A percentile compares a stretch with the other conserved stretches of the same genome.
Evolutionary conservation across 1,140 invertebrate species (phyloP).

Genomic region (Eubasilissa regina): DNA sequence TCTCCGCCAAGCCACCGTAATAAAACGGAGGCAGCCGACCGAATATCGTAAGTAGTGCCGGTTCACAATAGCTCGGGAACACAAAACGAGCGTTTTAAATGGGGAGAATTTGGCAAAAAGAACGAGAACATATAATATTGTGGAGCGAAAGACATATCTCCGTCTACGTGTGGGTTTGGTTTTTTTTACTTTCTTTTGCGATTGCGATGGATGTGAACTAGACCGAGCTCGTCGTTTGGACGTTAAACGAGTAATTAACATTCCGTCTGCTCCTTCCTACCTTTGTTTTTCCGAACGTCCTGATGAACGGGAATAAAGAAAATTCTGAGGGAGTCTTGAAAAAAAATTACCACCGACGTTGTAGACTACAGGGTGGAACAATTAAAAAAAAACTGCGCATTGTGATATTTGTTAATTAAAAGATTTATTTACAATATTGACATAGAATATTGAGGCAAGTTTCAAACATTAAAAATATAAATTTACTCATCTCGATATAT

Average conservation of each 20-base stretch:
- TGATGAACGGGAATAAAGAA: too few species aligned
- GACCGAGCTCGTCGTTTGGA: neutral
- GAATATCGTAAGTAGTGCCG: slow-evolving; percentile 1
- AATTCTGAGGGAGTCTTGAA: too few species aligned
- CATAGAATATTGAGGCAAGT: too few species aligned
- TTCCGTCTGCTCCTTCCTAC: neutral
- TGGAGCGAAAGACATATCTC: too few species aligned
- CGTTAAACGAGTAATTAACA: slow-evolving; percentile 32
- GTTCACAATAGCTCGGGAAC: slow-evolving; percentile 10
- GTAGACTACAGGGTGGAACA: too few species aligned
- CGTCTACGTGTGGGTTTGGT: neutral
- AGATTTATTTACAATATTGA: too few species aligned
- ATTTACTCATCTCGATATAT: too few species aligned
- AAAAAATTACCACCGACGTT: too few species aligned
- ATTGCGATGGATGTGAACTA: neutral
- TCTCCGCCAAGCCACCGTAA: neutral
- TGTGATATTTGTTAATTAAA: too few species aligned
- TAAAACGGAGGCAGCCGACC: slow-evolving; percentile 32
- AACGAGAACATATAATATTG: neutral
- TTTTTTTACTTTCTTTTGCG: neutral
- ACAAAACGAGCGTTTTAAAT: slow-evolving; percentile 9
- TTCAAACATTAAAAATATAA: too few species aligned
- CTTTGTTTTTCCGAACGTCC: too few species aligned
- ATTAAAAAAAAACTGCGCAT: too few species aligned
- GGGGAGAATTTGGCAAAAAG: neutral